Percentiles rank a stretch among this genome's conserved stretches.
phyloP scores from a whole-genome alignment of 2,888 invertebrate genomes.

The Perizoma affinitatum region DNA sequence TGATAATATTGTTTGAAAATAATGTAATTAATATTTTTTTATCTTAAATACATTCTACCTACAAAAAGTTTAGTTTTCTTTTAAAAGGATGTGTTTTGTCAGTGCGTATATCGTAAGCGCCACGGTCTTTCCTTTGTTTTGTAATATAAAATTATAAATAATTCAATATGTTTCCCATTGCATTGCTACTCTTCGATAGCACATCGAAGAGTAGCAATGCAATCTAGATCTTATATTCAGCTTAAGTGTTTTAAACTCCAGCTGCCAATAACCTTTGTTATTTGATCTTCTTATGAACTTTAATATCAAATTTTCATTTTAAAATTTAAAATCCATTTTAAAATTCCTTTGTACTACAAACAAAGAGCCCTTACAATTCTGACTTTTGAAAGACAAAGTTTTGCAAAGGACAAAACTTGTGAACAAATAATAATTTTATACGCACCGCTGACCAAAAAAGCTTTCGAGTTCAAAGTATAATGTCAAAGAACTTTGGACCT shows the following conservation, averaged over 20 bases:
- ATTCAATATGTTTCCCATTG: too few species aligned
- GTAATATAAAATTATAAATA: too few species aligned
- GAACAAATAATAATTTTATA: slow-evolving; percentile 27
- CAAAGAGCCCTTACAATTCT: slow-evolving; percentile 3
- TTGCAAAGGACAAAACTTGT: slow-evolving; percentile 22
- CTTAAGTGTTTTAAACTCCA: slow-evolving; percentile 8
- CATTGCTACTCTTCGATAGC: too few species aligned
- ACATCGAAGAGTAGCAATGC: too few species aligned
- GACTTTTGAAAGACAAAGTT: slow-evolving; percentile 20
- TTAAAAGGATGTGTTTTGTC: too few species aligned
- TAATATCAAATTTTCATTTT: background rate
- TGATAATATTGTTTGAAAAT: too few species aligned
- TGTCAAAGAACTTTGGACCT: slow-evolving; percentile 17
- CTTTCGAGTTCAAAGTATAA: slow-evolving; percentile 32
- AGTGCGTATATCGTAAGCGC: too few species aligned
- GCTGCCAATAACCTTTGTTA: slow-evolving; percentile 10
- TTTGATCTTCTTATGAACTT: slow-evolving; percentile 8
- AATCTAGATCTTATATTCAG: too few species aligned
- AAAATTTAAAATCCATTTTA: background rate
- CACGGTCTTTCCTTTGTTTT: too few species aligned
- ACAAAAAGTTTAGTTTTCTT: too few species aligned
- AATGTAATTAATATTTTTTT: too few species aligned
- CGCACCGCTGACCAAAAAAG: slow-evolving; percentile 30
- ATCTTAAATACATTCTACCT: too few species aligned
- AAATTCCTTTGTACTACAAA: background rate